Base-by-base conservation (phyloP, 2,888 invertebrate genomes). In the Orchesella flavescens region DNA sequence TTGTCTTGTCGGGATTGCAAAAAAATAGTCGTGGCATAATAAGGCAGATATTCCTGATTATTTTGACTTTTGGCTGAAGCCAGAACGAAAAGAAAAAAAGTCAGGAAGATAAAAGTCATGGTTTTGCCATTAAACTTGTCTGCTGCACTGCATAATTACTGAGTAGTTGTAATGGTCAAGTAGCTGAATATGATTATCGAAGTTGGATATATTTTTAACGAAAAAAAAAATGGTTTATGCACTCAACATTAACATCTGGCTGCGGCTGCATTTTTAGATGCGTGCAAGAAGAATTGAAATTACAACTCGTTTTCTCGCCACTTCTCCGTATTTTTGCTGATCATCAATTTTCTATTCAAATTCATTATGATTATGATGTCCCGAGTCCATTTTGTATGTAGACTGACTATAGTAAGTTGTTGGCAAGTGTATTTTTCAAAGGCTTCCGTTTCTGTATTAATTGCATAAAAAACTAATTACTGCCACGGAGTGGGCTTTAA, bases 71-170 rank as follows among this genome's bases (percentile, higher is more conserved):
- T 34, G 34, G 34, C 34, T 34, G 34, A 2, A 34, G 34, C 34
- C 34, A 34, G 3, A 34, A 34, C 34, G 34, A 34, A 57, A 53
- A 78, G 53, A 65, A 73, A 80, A 73, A 81, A 74, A 80, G n/a
- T 82, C 72, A 82, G 71, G 65, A 76, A 76, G 82, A 82, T 76
- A 76, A 76, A 34, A 72, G 76, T 82, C 82, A 74, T 81, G 82
- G 82, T 75, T 82, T 82, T 57, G 71, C 82, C 75, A 82, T 82
- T 75, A 82, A 82, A 82, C 76, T 82, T 82, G 82, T 82, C 71
- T 75, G 55, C 74, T 71, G 69, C 75, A 63, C 65, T 76, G 76
- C 82, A 82, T 82, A 82, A 82, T 82, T 82, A 82, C 82, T 76
- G 46, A 21, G 76, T 82, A 43, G 75, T 69, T 82, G 71, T 61